These are phyloP conservation scores for Sarotherodon lohbergeri DNA, from an alignment of 2,113 vertebrate species.

Conservation along the genomic window DNA sequence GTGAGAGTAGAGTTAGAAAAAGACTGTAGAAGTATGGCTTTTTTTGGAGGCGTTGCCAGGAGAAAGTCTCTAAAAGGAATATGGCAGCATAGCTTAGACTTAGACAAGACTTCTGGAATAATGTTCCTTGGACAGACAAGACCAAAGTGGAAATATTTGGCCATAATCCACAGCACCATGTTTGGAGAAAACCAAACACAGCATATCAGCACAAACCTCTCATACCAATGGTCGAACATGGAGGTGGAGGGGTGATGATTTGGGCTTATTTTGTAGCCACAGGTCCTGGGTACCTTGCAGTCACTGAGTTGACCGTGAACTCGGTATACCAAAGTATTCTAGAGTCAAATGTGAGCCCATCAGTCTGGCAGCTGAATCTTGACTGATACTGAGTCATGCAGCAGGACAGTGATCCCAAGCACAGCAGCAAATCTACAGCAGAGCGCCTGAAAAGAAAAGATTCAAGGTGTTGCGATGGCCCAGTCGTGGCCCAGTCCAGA, in stretches of 20 bases:
- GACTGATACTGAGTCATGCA: not conserved
- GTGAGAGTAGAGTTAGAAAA: not conserved
- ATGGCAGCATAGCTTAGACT: fast-evolving
- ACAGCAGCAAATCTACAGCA: not conserved
- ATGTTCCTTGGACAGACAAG: not conserved
- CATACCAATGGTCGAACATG: fast-evolving
- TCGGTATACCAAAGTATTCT: not conserved
- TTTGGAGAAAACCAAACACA: not conserved
- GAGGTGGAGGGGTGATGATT: not conserved
- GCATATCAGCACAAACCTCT: not conserved
- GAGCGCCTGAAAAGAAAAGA: not conserved
- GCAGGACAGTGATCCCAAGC: not conserved
- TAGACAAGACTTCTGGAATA: not conserved
- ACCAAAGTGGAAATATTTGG: not conserved
- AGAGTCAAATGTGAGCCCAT: not conserved
- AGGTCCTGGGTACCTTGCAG: not conserved
- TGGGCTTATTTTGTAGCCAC: not conserved
- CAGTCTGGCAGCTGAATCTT: not conserved
- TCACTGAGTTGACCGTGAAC: not conserved
- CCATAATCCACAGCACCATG: not conserved
- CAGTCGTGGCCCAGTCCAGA: not conserved
- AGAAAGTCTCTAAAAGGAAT: not conserved
- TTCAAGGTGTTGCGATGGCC: not conserved
- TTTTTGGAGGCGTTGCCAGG: not conserved
- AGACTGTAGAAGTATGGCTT: not conserved